Evolutionary conservation across 2,888 invertebrate genomes (phyloP).

Genomic region (Meandrusa payeni): DNA sequence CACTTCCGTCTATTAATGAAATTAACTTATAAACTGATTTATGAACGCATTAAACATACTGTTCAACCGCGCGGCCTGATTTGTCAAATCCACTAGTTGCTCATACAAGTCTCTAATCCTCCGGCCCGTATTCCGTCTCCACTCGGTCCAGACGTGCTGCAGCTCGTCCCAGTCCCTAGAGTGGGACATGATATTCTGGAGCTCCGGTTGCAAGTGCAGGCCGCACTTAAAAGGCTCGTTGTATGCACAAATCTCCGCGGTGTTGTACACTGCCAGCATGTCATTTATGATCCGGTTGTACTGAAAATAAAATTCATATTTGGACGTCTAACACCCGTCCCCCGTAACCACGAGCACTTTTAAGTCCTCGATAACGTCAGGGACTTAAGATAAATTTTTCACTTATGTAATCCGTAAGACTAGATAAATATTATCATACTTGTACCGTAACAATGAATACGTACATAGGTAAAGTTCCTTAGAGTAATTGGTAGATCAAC

Average conservation of each 20-base stretch:
- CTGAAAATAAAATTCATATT: conserved; percentile 80
- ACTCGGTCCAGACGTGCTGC: conserved; percentile 93
- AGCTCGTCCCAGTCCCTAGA: conserved; percentile 92
- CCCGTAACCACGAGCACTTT: too few relatives aligned
- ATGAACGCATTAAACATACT: too few relatives aligned
- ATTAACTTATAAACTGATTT: too few relatives aligned
- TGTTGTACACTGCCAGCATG: conserved; percentile 93
- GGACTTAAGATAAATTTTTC: too few relatives aligned
- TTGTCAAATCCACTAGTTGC: conserved; percentile 88
- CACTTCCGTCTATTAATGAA: too few relatives aligned
- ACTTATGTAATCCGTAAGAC: too few relatives aligned
- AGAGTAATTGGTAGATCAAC: too few relatives aligned
- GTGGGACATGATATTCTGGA: conserved; percentile 87
- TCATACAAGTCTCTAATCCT: conserved; percentile 90
- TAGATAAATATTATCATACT: too few relatives aligned
- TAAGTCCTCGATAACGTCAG: too few relatives aligned
- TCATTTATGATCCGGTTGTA: conserved; percentile 93
- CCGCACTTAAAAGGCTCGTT: conserved; percentile 92
- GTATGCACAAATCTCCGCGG: conserved; percentile 91
- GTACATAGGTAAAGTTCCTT: too few relatives aligned
- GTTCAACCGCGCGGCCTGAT: conserved; percentile 89
- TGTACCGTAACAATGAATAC: too few relatives aligned
- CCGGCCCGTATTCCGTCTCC: conserved; percentile 91
- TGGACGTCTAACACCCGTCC: too few relatives aligned
- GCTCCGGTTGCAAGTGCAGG: conserved; percentile 89